Evolutionary conservation across 2,797 vertebrate genomes (phyloP), one percentile per base, ranked within the genome.

Genomic region (Enteromius treurensis): DNA sequence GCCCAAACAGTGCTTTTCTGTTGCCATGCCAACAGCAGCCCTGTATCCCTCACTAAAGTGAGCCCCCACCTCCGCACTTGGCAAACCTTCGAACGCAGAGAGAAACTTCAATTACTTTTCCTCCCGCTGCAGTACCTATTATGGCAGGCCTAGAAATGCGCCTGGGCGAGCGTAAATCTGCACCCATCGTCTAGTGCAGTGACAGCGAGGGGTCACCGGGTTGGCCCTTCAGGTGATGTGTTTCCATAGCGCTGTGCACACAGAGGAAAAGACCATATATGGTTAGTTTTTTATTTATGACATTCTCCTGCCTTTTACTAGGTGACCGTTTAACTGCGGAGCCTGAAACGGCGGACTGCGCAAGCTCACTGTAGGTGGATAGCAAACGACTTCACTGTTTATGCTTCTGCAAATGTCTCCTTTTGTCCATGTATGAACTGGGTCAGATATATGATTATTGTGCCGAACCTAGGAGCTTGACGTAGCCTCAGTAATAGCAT

Each of bases 241-340:
- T 95, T 95, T 95, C 94, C 94, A 94, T 92, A 91, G 89, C 19
- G 85, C 87, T 90, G 79, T 75, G 60, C 75, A 55, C 6, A 81
- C 76, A 88, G 89, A 93, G 92, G 92, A 93, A 92, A 92, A 92
- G 93, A 90, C 90, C 94, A 93, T 94, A 94, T 94, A 95, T 94
- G 95, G 94, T 79, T 85, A 77, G 86, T 68, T 92, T 92, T 92
- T 93, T 91, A 92, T 92, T 94, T 92, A 94, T 89, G 92, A 90
- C 90, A 75, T 85, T 90, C 77, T 84, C 14, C 34, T 81, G 58
- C 53, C 69, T 81, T 80, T 76, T 75, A 74, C 82, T 83, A 70
- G 82, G 82, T 83, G 53, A 70, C 75, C 45, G 62, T 75, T 77
- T 71, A 53, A 53, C 37, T 15, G 29, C 26, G 23, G 15, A 53